Evolutionary conservation across 2,113 vertebrate species (phyloP), one percentile per base, ranked within the genome.

Genomic region (Felis chaus): DNA sequence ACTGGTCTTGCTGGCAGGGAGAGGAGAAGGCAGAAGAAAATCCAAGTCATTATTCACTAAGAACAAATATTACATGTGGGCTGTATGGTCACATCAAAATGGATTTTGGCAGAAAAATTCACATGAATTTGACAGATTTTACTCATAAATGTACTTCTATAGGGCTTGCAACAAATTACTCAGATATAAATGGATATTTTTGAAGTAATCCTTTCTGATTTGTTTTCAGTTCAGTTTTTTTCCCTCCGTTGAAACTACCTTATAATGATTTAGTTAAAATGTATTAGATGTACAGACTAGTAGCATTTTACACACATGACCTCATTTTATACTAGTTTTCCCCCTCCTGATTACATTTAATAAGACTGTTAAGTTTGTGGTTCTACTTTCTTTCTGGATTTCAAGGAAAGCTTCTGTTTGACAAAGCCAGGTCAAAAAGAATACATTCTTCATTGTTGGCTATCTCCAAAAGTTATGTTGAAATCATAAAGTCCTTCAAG

Each of bases 191-290:
- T 94, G 36, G n/a, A 29, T 95, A 29, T 96, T 97, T 97, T 39
- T 97, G 66, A 96, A 80, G 31, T 91, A 97, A 82, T 95, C 16
- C 4, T 95, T 96, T 92, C 61, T 96, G n/a, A 89, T 74, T 96
- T 89, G 29, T 94, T 90, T 96, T 79, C 29, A 80, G 33, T 94
- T 93, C 27, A 11, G 76, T 12, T 63, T 69, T 57, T 7, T 10
- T 27, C 1, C 7, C 7, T 29, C 9, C 63, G 4, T 41, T 85
- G 21, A 90, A 96, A 85, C 61, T 78, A 79, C 45, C 19, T 14
- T 79, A 9, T 50, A 45, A 83, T 74, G 71, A 76, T 83, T 39
- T 78, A 76, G 84, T 82, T 78, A 85, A 96, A 96, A 36, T 2
- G 8, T 76, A 45, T 19, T 61, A 25, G 19, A 41, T 94, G 33